Evolutionary conservation across 2,113 vertebrate species (phyloP), one percentile per base, ranked within the genome.

Genomic region (Epinephelus fuscoguttatus): DNA sequence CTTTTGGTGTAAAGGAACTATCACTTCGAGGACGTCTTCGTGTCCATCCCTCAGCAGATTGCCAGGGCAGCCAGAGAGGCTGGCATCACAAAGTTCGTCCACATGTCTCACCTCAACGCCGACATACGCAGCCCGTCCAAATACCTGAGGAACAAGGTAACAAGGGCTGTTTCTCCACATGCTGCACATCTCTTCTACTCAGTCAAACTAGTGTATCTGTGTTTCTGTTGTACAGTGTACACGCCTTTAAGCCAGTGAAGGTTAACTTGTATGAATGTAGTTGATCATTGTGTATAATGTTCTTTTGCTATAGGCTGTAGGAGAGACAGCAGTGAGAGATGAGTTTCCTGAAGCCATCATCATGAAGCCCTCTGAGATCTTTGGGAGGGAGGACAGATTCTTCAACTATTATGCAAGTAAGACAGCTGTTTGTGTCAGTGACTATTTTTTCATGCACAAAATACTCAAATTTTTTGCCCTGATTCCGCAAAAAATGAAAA

Each of bases 91-190:
- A 98, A 96, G 61, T 64, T 99, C 0, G 71, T 99, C 90, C 98
- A 99, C 33, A 53, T 99, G 81, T 99, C 98, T 77, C 98, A 99
- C 88, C 95, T 99, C 55, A 99, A 99, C 71, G 97, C 98, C n/a
- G 95, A 94, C 90, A 96, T 99, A 69, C 96, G 92, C 84, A 99
- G 98, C 85, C 88, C 95, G 21, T 99, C 98, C 21, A 98, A 96
- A 83, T 98, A 98, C 80, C 93, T 99, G 87, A 97, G 97, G 83
- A 98, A 78, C 91, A 99, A 99, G 96, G 98, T 99, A 88, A 30
- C 30, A 1, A 1, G 4, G 2, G 17, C 14, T 40, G 19, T 4
- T 69, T 69, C 30, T 15, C 13, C 23, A 50, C n/a, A 21, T 3
- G 19, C 11, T 2, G 23, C 52, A 69, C 30, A 40, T 19, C n/a